These are phyloP conservation scores for Strigamia maritima DNA, from an alignment of 2,888 invertebrate species.

Conservation along the genomic window DNA sequence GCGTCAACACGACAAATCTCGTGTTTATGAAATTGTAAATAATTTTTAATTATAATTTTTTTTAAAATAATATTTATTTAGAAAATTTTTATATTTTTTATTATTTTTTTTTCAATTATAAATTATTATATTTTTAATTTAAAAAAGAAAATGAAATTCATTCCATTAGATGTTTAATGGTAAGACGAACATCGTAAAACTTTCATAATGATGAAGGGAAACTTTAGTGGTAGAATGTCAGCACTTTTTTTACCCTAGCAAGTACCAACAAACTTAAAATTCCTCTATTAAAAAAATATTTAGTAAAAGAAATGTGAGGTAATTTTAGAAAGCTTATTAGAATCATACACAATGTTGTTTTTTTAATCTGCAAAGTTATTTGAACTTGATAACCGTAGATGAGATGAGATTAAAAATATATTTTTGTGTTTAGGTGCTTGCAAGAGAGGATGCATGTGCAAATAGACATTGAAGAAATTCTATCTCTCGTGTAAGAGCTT, in stretches of 20 bases:
- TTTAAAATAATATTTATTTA: neutral
- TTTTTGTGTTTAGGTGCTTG: neutral
- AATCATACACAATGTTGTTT: neutral
- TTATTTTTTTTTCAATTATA: neutral
- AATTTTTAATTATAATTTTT: neutral
- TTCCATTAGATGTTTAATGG: constrained; percentile 3
- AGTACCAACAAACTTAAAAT: neutral
- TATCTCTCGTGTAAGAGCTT: too few species aligned
- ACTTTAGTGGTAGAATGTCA: neutral
- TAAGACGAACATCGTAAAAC: constrained; percentile 16
- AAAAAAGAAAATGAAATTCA: neutral
- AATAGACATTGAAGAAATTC: neutral
- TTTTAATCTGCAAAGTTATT: neutral
- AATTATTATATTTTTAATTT: neutral
- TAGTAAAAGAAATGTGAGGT: neutral
- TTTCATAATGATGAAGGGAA: neutral
- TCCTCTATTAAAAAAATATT: neutral
- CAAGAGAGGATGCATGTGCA: neutral
- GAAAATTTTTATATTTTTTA: neutral
- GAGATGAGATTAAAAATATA: neutral
- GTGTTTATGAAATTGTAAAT: neutral
- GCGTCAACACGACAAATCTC: neutral
- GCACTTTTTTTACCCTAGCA: neutral
- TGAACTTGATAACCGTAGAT: neutral
- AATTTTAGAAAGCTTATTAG: constrained; percentile 6